phyloP scores from a whole-genome alignment of 2,113 vertebrate genomes.

The Recurvirostra avosetta region DNA sequence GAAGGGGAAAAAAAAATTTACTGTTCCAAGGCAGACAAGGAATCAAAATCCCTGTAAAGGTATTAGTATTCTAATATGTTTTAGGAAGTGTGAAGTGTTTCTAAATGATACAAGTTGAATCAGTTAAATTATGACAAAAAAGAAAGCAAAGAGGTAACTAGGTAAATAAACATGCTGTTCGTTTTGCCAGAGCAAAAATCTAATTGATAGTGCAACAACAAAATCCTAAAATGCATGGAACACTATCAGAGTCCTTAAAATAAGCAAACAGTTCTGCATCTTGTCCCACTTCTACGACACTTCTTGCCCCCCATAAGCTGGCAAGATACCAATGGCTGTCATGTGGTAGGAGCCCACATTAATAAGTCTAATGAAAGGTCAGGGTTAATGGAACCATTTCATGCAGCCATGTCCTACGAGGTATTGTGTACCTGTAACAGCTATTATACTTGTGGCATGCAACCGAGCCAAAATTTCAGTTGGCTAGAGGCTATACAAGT shows the following conservation, averaged over 20 bases:
- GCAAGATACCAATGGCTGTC: neutral
- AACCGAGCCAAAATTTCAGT: neutral
- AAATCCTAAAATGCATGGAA: neutral
- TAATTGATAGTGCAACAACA: neutral
- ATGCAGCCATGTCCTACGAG: neutral
- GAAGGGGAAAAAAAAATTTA: fast-evolving
- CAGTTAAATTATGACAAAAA: neutral
- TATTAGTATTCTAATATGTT: neutral
- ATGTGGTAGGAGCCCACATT: neutral
- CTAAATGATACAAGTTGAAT: neutral
- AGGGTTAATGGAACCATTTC: neutral
- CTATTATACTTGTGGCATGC: neutral
- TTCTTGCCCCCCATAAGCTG: neutral
- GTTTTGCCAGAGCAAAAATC: neutral
- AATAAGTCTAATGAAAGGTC: neutral
- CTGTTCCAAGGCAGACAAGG: neutral
- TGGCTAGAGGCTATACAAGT: neutral
- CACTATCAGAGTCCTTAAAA: neutral
- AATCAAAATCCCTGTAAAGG: neutral
- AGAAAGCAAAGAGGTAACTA: neutral
- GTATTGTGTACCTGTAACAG: neutral
- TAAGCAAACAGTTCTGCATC: neutral
- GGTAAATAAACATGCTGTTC: neutral
- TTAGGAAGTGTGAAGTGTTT: neutral
- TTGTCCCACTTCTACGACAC: neutral